Base-by-base conservation (phyloP, 2,113 vertebrate genomes). In the Amphiprion percula region DNA sequence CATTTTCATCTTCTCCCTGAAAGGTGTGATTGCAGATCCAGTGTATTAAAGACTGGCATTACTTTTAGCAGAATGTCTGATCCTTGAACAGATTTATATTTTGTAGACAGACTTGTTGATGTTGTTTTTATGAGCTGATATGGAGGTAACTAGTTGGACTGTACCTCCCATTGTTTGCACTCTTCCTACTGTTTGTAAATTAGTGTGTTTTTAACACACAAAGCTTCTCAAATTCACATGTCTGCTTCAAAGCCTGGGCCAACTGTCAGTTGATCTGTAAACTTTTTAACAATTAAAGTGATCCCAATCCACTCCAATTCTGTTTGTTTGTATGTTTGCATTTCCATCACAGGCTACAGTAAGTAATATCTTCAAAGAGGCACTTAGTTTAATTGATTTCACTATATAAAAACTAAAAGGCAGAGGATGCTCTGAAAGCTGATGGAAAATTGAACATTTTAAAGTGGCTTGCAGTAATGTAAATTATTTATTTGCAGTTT, bases 241-340 rank as follows among this genome's bases (percentile, higher is more conserved):
- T 80, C 56, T 76, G 79, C 77, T 77, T 89, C 9, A 72, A 63
- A 30, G 1, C 41, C n/a, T 41, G 30, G 72, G 60, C 59, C 41
- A 59, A 72, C 47, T 83, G 64, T 87, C 37, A 28, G 17, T 58
- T 84, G 26, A 77, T 87, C 53, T 87, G 79, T 80, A 44, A 21
- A 68, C 12, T 86, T 89, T 82, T 83, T 88, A 89, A 87, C 75
- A 70, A 90, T 65, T 81, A 90, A 93, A 92, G 30, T 79, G 61
- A 75, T 84, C 52, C 65, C 76, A 84, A 77, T 71, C 70, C 44
- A 61, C n/a, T 19, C 9, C 1, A 37, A 0, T 24, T 21, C 41
- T 0, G 1, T 11, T 10, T 12, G 6, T 19, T 8, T 4, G 33
- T 37, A 37, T 37, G 6, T 44, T 41, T 41, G 9, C 39, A 14